A percentile compares a stretch with the other conserved stretches of the same genome.
phyloP scores from a whole-genome alignment of 2,797 vertebrate genomes.

The Crotalus adamanteus region DNA sequence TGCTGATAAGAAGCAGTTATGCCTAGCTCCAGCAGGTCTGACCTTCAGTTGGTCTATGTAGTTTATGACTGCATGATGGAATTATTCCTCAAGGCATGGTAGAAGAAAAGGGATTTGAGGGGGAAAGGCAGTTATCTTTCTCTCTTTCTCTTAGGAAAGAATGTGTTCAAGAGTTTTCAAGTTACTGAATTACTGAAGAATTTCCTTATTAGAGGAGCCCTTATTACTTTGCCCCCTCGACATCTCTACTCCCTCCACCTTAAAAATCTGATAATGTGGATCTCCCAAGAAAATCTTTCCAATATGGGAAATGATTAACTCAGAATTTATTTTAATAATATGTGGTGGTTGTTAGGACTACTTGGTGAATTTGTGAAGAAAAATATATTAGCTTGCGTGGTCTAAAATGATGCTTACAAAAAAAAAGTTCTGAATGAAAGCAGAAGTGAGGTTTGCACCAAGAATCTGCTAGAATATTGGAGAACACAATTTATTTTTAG shows the following conservation, averaged over 20 bases:
- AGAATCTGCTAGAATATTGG: not conserved
- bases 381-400: not conserved
- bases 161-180: not conserved
- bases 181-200: not conserved
- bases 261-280: not conserved
- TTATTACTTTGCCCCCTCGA: not conserved
- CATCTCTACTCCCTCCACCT: not conserved
- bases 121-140: not conserved
- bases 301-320: not conserved
- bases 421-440: not conserved
- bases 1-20: not conserved
- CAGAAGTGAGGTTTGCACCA: not conserved
- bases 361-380: not conserved
- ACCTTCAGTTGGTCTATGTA: not conserved
- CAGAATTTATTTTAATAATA: not conserved
- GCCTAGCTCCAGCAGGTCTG: not conserved
- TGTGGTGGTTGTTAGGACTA: not conserved
- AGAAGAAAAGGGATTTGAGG: not conserved
- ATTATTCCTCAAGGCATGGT: not conserved
- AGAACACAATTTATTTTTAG: not conserved
- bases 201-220: not conserved
- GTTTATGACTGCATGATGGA: not conserved
- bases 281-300: not conserved
- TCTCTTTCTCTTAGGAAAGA: not conserved
- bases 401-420: not conserved